Conservation (phyloP, 2,113 vertebrate genomes). For the Eretmochelys imbricata region DNA sequence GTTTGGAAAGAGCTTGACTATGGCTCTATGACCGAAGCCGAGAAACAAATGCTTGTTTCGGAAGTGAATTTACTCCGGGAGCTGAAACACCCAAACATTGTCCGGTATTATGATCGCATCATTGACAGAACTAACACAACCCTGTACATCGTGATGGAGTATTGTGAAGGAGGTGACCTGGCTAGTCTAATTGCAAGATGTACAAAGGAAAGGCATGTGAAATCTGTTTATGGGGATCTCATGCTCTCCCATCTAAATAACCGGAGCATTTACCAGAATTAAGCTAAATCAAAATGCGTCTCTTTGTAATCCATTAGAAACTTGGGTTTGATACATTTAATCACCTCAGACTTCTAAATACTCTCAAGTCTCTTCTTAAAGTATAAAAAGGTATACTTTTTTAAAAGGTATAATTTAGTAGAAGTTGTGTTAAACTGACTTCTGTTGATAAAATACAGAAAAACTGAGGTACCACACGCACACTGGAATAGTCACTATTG, state of each 20-base stretch:
- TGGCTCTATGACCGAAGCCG: constrained; percentile 90
- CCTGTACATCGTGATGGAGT: constrained; percentile 97
- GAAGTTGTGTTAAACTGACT: background rate
- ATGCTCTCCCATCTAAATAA: background rate
- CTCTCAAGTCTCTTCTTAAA: too few relatives aligned
- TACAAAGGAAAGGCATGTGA: constrained; percentile 87
- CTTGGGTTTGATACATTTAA: accelerated
- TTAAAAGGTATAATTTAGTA: background rate
- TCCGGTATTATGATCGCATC: constrained; percentile 94
- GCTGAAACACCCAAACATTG: constrained; percentile 94
- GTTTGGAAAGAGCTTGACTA: constrained; percentile 99
- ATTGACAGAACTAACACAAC: constrained; percentile 91
- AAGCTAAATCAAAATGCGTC: accelerated
- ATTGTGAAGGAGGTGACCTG: constrained; percentile 94
- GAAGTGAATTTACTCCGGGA: constrained; percentile 96
- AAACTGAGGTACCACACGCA: background rate
- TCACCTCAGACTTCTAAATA: background rate
- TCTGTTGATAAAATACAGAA: background rate
- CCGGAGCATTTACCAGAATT: accelerated
- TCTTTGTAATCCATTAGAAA: background rate
- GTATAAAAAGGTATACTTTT: too few relatives aligned
- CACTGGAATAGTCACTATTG: background rate
- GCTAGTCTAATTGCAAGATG: constrained; percentile 87
- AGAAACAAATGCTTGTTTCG: constrained; percentile 98
- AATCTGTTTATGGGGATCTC: accelerated